These are phyloP conservation scores for Dicrurus megarhynchus DNA, from an alignment of 2,113 vertebrate species.

Conservation along the genomic window DNA sequence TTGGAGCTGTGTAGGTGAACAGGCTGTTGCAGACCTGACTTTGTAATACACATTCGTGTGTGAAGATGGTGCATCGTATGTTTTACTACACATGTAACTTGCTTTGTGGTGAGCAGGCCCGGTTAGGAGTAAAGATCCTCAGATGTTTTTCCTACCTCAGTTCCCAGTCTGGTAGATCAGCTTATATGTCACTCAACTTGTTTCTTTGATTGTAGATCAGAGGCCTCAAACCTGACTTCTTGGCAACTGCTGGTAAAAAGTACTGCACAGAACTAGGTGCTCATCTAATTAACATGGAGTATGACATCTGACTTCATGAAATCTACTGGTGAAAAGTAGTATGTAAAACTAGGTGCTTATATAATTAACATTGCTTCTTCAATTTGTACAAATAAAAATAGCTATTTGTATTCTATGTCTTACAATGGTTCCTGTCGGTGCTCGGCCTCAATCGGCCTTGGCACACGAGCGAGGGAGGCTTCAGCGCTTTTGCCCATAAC, in stretches of 20 bases:
- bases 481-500: no score
- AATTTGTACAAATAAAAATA: not conserved
- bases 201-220: not conserved
- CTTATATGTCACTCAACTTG: not conserved
- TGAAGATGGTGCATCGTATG: not conserved
- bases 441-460: no score
- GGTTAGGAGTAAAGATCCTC: not conserved
- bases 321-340: not conserved
- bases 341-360: not conserved
- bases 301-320: not conserved
- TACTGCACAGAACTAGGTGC: not conserved
- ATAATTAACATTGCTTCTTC: not conserved
- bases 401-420: not conserved
- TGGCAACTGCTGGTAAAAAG: not conserved
- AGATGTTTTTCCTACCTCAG: not conserved
- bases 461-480: no score
- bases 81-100: not conserved
- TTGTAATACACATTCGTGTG: rapidly evolving
- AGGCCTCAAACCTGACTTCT: not conserved
- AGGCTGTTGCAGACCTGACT: not conserved
- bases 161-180: not conserved
- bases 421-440: no score
- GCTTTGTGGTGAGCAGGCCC: not conserved
- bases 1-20: not conserved
- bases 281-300: not conserved